Conservation (phyloP, 2,113 vertebrate genomes). For the Desmodus rotundus region DNA sequence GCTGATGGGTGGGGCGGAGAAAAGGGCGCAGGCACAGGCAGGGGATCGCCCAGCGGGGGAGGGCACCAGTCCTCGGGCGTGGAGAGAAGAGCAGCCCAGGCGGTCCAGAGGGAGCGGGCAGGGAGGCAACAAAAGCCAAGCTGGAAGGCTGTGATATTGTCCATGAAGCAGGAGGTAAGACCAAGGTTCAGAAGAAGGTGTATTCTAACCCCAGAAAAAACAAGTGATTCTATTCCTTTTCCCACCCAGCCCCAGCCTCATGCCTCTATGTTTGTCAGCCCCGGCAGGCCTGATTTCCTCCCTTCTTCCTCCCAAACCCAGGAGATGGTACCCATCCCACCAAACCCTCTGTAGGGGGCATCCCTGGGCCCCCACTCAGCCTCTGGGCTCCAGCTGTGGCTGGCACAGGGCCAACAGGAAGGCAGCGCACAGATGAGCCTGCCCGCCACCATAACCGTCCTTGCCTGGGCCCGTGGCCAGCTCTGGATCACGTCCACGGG, state of each 20-base stretch:
- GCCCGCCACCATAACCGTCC: rapidly evolving
- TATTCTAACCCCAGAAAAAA: too few relatives aligned
- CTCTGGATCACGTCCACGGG: neutral
- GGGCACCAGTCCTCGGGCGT: neutral
- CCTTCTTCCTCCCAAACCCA: neutral
- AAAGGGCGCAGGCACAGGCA: neutral
- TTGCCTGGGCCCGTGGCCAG: rapidly evolving
- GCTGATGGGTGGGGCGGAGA: neutral
- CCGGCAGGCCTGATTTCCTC: neutral
- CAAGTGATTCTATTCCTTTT: neutral
- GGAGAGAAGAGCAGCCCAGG: neutral
- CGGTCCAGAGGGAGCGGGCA: neutral
- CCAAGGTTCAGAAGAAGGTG: neutral
- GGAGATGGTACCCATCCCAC: neutral
- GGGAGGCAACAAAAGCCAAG: neutral
- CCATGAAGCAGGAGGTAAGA: rapidly evolving
- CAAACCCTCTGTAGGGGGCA: neutral
- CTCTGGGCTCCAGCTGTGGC: neutral
- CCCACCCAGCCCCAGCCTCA: neutral
- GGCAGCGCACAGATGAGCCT: neutral
- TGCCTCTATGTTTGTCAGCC: neutral
- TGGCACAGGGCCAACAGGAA: neutral
- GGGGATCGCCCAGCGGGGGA: neutral
- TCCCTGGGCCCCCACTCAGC: neutral
- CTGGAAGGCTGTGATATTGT: rapidly evolving